phyloP scores from a whole-genome alignment of 2,888 invertebrate species.

The Euplexia lucipara region DNA sequence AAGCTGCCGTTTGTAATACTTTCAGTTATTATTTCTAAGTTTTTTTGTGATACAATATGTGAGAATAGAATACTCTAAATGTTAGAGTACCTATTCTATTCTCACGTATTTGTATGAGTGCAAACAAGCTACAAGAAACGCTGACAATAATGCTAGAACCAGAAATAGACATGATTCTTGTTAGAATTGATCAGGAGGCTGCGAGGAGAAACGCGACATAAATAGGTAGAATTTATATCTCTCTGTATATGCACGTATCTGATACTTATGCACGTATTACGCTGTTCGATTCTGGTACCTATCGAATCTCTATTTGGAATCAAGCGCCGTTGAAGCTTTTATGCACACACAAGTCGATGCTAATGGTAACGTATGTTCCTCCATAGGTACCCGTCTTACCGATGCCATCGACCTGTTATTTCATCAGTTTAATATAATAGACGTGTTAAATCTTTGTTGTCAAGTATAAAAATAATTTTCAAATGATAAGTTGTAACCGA shows the following conservation, averaged over 20 bases:
- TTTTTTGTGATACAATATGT: no score
- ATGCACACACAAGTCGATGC: background rate
- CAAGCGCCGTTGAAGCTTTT: conserved; percentile 26
- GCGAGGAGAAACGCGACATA: conserved; percentile 38
- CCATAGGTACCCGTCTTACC: no score
- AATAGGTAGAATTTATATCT: conserved; percentile 45
- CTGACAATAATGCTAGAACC: conserved; percentile 39
- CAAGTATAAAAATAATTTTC: no score
- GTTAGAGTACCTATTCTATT: no score
- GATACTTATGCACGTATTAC: conserved; percentile 33
- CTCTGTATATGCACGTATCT: conserved; percentile 15
- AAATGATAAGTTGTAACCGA: no score
- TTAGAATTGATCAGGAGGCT: conserved; percentile 48
- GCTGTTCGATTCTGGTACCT: conserved; percentile 13
- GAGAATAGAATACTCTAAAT: no score
- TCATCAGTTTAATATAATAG: no score
- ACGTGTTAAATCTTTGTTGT: no score
- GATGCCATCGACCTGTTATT: no score
- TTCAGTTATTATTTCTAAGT: no score
- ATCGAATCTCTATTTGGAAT: conserved; percentile 33
- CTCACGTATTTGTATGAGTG: background rate
- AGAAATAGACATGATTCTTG: conserved; percentile 51
- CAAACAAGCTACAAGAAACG: conserved; percentile 1
- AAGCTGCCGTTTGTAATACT: no score
- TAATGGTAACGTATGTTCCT: conserved; percentile 20